Conservation (phyloP, 2,113 vertebrate species). For the Rhabdornis inornatus region DNA sequence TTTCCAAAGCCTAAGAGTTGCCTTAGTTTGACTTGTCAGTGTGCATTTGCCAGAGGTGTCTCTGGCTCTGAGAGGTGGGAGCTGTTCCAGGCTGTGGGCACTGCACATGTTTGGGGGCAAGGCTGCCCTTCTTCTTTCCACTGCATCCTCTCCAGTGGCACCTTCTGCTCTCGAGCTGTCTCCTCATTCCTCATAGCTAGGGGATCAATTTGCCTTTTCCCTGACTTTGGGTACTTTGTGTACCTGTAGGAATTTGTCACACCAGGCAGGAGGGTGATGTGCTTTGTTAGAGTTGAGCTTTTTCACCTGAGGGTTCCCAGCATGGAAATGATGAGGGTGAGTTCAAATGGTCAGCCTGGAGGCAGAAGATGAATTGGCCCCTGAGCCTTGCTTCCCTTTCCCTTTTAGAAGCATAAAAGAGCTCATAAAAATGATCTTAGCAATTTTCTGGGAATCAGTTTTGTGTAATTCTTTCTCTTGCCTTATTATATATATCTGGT, state of each 20-base stretch:
- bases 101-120: fast-evolving
- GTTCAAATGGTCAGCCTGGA: conserved; percentile 29
- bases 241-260: neutral
- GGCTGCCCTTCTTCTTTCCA: neutral
- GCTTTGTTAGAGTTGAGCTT: neutral
- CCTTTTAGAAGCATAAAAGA: conserved; percentile 1
- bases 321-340: neutral
- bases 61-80: neutral
- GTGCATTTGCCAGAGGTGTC: neutral
- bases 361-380: neutral
- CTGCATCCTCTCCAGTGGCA: neutral
- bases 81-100: neutral
- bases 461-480: neutral
- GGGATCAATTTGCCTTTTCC: neutral
- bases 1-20: neutral
- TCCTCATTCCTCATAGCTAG: neutral
- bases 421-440: neutral
- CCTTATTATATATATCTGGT: neutral
- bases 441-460: neutral
- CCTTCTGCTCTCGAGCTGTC: neutral
- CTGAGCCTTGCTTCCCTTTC: neutral
- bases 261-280: neutral
- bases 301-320: neutral
- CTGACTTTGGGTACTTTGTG: neutral
- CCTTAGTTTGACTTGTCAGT: neutral